Conservation (phyloP, 2,797 vertebrate species). For the Megalops cyprinoides region DNA sequence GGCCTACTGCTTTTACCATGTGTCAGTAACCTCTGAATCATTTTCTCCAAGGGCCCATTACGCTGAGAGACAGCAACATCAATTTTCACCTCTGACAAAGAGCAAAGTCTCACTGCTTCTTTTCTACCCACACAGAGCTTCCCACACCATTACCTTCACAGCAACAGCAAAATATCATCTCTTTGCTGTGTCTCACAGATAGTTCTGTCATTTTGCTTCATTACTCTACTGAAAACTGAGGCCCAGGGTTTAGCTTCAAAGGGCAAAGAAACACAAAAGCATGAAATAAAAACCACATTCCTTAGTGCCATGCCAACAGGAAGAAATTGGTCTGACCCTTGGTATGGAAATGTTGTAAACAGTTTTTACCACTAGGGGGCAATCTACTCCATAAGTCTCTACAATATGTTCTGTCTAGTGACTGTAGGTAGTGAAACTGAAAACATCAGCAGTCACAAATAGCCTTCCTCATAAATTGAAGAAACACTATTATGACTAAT, state of each 20-base stretch:
- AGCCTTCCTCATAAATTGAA: not conserved
- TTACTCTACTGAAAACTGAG: not conserved
- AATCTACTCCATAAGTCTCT: not conserved
- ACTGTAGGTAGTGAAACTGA: not conserved
- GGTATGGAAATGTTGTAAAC: not conserved
- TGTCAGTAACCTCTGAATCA: not conserved
- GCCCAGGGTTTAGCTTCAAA: not conserved
- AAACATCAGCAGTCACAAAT: not conserved
- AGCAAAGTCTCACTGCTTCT: not conserved
- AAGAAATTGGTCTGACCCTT: not conserved
- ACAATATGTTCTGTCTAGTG: too few species aligned
- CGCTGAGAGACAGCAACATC: not conserved
- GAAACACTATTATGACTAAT: not conserved
- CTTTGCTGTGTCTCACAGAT: not conserved
- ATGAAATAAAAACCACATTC: not conserved
- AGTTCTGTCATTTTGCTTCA: not conserved
- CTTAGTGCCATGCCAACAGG: not conserved
- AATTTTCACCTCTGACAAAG: not conserved
- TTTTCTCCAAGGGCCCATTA: not conserved
- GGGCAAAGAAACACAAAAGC: not conserved
- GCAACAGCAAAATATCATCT: not conserved
- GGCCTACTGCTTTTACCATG: too few species aligned
- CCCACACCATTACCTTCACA: not conserved
- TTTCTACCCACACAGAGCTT: not conserved
- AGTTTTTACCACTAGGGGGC: constrained; percentile 10